Conservation (phyloP, 2,888 invertebrate species). For the Drosophila quinaria region DNA sequence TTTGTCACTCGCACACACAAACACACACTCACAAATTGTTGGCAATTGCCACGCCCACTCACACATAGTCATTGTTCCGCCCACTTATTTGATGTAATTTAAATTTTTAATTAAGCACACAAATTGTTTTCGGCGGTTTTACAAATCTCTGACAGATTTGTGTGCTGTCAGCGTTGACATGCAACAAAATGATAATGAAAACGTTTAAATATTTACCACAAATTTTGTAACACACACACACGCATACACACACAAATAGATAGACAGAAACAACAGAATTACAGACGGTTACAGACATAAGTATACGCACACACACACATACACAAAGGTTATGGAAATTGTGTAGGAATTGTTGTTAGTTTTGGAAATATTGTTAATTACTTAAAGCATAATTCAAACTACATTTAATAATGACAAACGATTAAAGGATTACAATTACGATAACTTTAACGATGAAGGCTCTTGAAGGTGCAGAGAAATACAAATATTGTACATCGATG, state of each 20-base stretch:
- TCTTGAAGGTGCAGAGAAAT: constrained; percentile 20
- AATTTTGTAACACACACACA: constrained; percentile 53
- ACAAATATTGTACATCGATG: constrained; percentile 54
- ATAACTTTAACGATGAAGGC: constrained; percentile 14
- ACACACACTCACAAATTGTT: constrained; percentile 59
- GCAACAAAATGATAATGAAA: constrained; percentile 73
- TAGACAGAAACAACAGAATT: constrained; percentile 15
- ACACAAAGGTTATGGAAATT: constrained; percentile 2
- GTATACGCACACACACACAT: not conserved
- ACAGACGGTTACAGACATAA: constrained; percentile 21
- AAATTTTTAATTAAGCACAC: constrained; percentile 82
- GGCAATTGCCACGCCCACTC: constrained; percentile 1
- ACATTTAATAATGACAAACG: constrained; percentile 13
- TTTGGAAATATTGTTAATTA: constrained; percentile 22
- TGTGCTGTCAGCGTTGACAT: constrained; percentile 50
- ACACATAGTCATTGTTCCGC: constrained; percentile 4
- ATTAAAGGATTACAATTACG: constrained; percentile 17
- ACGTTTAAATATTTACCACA: constrained; percentile 79
- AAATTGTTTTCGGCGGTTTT: constrained; percentile 76
- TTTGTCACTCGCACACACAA: constrained; percentile 62
- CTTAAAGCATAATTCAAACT: constrained; percentile 15
- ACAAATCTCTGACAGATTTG: constrained; percentile 74
- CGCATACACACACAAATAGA: constrained; percentile 24
- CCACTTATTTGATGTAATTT: constrained; percentile 76
- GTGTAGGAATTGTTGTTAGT: constrained; percentile 9